phyloP scores from a whole-genome alignment of 2,888 invertebrate genomes.

The Oscheius sp. region DNA sequence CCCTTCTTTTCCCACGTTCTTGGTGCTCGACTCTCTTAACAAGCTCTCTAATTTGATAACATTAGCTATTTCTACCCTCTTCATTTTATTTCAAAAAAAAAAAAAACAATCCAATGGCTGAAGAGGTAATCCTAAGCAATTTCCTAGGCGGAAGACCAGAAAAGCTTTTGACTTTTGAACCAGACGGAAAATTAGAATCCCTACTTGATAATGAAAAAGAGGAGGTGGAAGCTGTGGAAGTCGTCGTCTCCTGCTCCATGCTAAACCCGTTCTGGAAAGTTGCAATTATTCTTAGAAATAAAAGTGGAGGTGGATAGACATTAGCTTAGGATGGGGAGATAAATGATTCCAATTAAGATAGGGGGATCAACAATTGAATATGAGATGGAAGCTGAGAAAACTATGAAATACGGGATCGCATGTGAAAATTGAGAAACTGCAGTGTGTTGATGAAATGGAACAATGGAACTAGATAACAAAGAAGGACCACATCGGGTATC shows the following conservation, averaged over 20 bases:
- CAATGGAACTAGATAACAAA: not conserved
- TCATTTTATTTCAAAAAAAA: too few relatives aligned
- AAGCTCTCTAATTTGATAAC: too few relatives aligned
- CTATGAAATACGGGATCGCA: slow-evolving; percentile 4
- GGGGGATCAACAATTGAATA: not conserved
- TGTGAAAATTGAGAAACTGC: not conserved
- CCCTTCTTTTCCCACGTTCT: too few relatives aligned
- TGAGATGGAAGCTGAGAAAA: not conserved
- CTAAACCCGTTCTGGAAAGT: slow-evolving; percentile 27
- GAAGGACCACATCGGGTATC: not conserved
- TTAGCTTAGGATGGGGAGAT: not conserved
- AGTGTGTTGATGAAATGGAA: slow-evolving; percentile 16
- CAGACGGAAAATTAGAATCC: not conserved
- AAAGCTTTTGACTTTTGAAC: too few relatives aligned
- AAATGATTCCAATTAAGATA: slow-evolving; percentile 33
- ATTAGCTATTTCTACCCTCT: too few relatives aligned
- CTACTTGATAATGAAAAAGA: slow-evolving; percentile 7
- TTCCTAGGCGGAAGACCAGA: too few relatives aligned
- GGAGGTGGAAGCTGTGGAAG: slow-evolving; percentile 23
- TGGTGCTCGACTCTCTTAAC: too few relatives aligned
- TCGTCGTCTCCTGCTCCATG: slow-evolving; percentile 16
- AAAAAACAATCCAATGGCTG: not conserved
- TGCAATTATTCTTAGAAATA: not conserved
- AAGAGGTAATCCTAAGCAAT: not conserved
- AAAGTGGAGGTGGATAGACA: not conserved